A percentile compares a stretch with the other conserved stretches of the same genome.
These are phyloP conservation scores for Tiliqua scincoides DNA, from an alignment of 2,113 vertebrate species.

Conservation along the genomic window DNA sequence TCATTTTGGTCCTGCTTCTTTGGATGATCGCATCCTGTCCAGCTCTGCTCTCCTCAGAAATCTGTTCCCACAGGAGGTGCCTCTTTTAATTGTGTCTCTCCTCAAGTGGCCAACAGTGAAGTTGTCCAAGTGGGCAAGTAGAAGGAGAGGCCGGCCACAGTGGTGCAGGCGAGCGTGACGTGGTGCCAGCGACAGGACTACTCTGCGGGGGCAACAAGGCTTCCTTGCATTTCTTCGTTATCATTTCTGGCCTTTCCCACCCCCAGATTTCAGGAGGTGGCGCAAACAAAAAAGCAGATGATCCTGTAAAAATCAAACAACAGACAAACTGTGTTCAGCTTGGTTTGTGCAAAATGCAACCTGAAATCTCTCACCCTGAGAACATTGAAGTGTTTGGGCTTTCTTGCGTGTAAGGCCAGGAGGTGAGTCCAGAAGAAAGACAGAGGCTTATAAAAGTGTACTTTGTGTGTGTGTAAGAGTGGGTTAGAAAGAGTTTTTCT, in stretches of 20 bases:
- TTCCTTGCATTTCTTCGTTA: not conserved
- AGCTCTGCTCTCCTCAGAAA: conserved; percentile 1
- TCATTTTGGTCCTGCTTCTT: not conserved
- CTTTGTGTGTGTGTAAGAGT: no score
- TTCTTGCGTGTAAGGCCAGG: not conserved
- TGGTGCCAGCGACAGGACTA: not conserved
- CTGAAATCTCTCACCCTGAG: not conserved
- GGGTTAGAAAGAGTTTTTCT: no score
- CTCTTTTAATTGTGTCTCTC: not conserved
- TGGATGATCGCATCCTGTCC: not conserved
- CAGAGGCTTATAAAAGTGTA: no score
- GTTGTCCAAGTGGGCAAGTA: not conserved
- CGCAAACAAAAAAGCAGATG: not conserved
- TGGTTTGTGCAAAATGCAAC: not conserved
- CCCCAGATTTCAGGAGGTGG: not conserved
- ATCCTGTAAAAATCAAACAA: not conserved
- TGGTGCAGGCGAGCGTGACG: not conserved
- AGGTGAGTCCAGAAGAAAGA: no score
- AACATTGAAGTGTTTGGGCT: not conserved
- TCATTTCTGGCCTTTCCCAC: not conserved
- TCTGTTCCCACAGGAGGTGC: not conserved
- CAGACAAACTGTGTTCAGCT: not conserved
- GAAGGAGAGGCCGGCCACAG: not conserved
- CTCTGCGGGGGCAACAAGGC: not conserved
- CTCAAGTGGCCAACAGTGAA: conserved; percentile 9